Conservation (phyloP, 2,888 invertebrate genomes). For the Arge pagana region DNA sequence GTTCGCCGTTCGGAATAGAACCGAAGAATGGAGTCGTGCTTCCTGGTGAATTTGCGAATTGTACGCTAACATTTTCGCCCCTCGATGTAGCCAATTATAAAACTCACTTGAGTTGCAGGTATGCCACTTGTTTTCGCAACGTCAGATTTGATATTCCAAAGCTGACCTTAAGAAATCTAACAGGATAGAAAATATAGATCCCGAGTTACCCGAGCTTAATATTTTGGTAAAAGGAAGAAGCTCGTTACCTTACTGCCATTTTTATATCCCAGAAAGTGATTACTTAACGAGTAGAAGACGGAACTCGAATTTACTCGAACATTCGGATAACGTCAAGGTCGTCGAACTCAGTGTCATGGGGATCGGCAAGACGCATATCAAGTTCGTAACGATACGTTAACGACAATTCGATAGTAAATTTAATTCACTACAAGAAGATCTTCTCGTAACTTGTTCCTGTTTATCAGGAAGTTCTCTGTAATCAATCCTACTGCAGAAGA, state of each 20-base stretch:
- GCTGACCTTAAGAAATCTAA: neutral
- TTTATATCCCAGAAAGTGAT: slow-evolving; percentile 70
- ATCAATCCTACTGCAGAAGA: slow-evolving; percentile 69
- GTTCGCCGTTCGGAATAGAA: slow-evolving; percentile 62
- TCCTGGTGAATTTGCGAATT: slow-evolving; percentile 56
- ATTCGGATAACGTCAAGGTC: slow-evolving; percentile 58
- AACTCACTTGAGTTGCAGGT: slow-evolving; percentile 62
- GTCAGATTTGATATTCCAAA: neutral
- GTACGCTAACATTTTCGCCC: slow-evolving; percentile 64
- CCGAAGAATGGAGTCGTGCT: slow-evolving; percentile 60
- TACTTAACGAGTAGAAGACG: slow-evolving; percentile 63
- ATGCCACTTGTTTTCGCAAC: slow-evolving; percentile 14
- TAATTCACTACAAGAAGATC: too few species aligned
- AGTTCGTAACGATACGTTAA: slow-evolving; percentile 46
- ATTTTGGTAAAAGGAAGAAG: slow-evolving; percentile 64
- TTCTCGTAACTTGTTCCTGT: too few species aligned
- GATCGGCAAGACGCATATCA: slow-evolving; percentile 61
- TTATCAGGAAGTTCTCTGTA: slow-evolving; percentile 67
- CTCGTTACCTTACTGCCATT: slow-evolving; percentile 71
- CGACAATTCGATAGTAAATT: too few species aligned
- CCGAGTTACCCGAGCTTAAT: slow-evolving; percentile 46
- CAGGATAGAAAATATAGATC: slow-evolving; percentile 61
- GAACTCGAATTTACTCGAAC: slow-evolving; percentile 47
- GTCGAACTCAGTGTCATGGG: slow-evolving; percentile 72
- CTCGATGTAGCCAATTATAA: slow-evolving; percentile 62